Base-by-base conservation (phyloP, 2,888 invertebrate species). In the Suillia variegata region DNA sequence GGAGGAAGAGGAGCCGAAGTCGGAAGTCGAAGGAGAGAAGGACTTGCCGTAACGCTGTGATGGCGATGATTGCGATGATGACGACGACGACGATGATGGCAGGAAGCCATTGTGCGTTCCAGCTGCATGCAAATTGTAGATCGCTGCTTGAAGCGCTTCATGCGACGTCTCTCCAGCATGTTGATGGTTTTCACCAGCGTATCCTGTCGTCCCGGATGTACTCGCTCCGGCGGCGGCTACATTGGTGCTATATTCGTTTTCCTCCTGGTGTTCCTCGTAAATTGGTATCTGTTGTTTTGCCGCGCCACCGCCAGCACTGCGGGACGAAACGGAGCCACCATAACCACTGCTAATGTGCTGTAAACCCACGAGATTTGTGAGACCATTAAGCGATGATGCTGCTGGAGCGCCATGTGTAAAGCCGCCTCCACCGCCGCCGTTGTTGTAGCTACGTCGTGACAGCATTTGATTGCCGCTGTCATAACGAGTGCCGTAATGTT, bases 201-300 rank as follows among this genome's bases (percentile, higher is more conserved):
- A 57, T 18, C 58, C 56, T 59, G 64, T 42, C 38, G 54, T 62
- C 54, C 55, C 66, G 26, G 63, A 59, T 10, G 57, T 63, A 22
- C 54, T 54, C 10, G 56, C 58, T 22, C 56, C 59, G 10, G 51
- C 56, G 24, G 56, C 62, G 21, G 48, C 17, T n/a, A n/a, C n/a
- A n/a, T n/a, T n/a, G 18, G 52, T 56, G n/a, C 34, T 69, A 61
- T 76, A 78, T 66, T 71, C 73, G 62, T 67, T 70, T 68, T 79
- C 78, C n/a, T n/a, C n/a, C 56, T 78, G 73, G 67, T 78, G 75
- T 56, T 78, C 76, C 65, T 78, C 78, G 61, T 78, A 77, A 73
- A 78, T 79, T 55, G 78, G 78, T 70, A 75, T 78, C 76, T 71
- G 74, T 62, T 74, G 72, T 61, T 72, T 72, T 42, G 62, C 60